Evolutionary conservation across 2,797 vertebrate species (phyloP), one percentile per base, ranked within the genome.

Genomic region (Semotilus atromaculatus): DNA sequence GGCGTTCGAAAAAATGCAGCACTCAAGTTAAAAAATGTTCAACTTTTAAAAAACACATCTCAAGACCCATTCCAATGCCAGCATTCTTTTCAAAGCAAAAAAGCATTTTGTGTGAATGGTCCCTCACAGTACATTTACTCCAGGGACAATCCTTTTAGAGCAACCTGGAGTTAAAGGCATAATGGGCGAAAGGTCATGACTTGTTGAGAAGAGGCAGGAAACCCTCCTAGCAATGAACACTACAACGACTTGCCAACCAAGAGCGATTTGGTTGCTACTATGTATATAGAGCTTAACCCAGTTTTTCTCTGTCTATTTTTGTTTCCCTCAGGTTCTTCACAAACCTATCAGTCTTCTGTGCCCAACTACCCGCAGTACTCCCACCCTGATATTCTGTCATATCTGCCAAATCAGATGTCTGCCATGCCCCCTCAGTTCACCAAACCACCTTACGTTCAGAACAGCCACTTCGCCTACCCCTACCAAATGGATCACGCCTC

Each of bases 371-470:
- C 0, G 51, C 92, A 90, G 0, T 87, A 68, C 83, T 64, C 83
- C 83, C 70, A 82, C 84, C 68, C 75, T 5, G 88, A 90, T 7
- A 1, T 85, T 43, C 4, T 64, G 31, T 82, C 90, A 34, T 60
- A 88, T 38, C 82, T 85, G 34, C 85, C 85, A 43, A 90, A 90
- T 80, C 91, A 92, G 88, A 80, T 93, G 71, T 85, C 88, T 0
- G 83, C 82, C 0, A 81, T 93, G 2, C 90, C 90, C 0, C 91
- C 88, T 0, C 86, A 80, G 0, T 82, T 89, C 71, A 48, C 90
- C 0, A 88, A 90, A 3, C 84, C 88, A 23, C 83, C 83, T 21
- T 91, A 88, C 60, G 58, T 1, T 53, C 70, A 73, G 60, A 43
- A 0, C 62, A 70, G 31, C 0, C 79, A 88, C 7, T 88, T 89